A percentile compares a stretch with the other conserved stretches of the same genome.
Evolutionary conservation across 2,888 invertebrate genomes (phyloP).

Genomic region (Tortrix viridana): DNA sequence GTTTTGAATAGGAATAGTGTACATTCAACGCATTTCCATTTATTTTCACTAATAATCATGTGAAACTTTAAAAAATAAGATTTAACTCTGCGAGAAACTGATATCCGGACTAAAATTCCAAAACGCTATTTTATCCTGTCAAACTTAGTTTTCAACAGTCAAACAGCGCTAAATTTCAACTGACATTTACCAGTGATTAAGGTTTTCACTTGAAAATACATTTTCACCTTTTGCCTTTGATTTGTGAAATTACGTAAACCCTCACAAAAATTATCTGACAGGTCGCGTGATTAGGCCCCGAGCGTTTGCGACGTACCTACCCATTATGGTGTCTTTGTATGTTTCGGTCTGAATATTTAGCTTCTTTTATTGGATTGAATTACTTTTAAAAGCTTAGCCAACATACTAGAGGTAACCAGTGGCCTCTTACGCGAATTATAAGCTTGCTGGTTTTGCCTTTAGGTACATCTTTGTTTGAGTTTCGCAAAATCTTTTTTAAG

Average conservation of each 20-base stretch:
- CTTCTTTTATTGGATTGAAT: not conserved
- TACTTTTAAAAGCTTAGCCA: no score
- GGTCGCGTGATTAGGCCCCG: constrained; percentile 13
- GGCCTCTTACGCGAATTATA: no score
- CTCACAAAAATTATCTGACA: constrained; percentile 16
- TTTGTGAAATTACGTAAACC: constrained; percentile 10
- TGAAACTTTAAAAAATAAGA: constrained; percentile 2
- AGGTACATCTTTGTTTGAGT: no score
- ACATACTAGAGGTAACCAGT: no score
- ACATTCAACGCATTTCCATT: not conserved
- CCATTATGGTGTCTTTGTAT: constrained; percentile 4
- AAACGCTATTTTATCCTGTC: constrained; percentile 13
- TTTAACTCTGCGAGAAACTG: constrained; percentile 11
- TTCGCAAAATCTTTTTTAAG: no score
- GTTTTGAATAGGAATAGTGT: no score
- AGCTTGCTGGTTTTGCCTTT: no score
- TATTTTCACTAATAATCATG: not conserved
- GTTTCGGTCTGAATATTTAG: not conserved
- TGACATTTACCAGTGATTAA: constrained; percentile 20
- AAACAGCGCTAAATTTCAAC: constrained; percentile 23
- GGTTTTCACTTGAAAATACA: constrained; percentile 18
- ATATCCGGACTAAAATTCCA: constrained; percentile 20
- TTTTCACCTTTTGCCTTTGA: constrained; percentile 21
- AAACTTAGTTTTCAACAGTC: constrained; percentile 25
- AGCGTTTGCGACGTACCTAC: constrained; percentile 11